Evolutionary conservation across 30 jellyfish, hydroid and myxozoan species (phyloP).

Genomic region (Mastigias papua): DNA sequence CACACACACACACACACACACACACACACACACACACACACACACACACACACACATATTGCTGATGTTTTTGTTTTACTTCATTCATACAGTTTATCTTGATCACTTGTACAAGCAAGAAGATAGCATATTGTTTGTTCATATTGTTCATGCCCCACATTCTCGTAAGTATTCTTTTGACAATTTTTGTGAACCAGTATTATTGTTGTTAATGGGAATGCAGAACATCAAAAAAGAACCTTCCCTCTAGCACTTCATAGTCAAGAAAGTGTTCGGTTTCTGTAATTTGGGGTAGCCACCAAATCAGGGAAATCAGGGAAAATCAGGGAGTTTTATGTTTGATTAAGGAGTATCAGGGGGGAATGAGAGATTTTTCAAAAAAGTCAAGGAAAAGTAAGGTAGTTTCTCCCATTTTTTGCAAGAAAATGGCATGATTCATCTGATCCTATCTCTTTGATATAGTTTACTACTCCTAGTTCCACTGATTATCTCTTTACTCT

Average conservation of each 20-base stretch:
- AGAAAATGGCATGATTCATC: too few species aligned
- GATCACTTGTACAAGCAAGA: slow-evolving; percentile 57
- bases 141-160: slow-evolving; percentile 61
- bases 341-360: too few species aligned
- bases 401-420: neutral
- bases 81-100: slow-evolving; percentile 57
- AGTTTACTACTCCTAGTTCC: too few species aligned
- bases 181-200: neutral
- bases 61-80: neutral
- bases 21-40: too few species aligned
- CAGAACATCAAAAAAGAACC: neutral
- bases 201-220: neutral
- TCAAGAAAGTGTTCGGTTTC: neutral
- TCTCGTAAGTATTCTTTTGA: slow-evolving; percentile 15
- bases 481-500: too few species aligned
- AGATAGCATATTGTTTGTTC: slow-evolving; percentile 56
- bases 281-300: too few species aligned
- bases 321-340: too few species aligned
- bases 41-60: neutral
- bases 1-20: too few species aligned
- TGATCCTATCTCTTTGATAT: too few species aligned
- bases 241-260: neutral
- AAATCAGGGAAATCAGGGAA: too few species aligned
- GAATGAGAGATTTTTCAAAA: neutral
- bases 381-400: neutral